Evolutionary conservation across 2,113 vertebrate genomes (phyloP).

Genomic region (Platycercus adscitus): DNA sequence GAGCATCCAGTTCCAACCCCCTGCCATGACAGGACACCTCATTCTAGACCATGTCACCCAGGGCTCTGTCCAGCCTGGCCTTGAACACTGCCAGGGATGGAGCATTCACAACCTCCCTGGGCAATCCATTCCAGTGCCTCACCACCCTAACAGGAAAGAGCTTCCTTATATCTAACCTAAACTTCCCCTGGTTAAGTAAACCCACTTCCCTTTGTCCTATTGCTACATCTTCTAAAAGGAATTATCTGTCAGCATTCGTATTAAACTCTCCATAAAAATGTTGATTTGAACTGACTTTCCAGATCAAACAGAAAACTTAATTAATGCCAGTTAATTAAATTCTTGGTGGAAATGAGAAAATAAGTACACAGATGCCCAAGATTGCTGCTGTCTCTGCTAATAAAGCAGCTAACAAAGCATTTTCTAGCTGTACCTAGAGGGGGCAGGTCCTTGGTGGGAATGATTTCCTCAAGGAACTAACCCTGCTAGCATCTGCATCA

Average conservation of each 20-base stretch:
- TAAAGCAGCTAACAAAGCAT: not conserved
- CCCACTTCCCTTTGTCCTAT: not conserved
- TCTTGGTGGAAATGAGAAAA: conserved; percentile 41
- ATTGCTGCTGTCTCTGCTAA: conserved; percentile 11
- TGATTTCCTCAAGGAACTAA: not conserved
- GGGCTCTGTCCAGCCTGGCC: not conserved
- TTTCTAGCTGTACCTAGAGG: not conserved
- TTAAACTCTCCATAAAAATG: conserved; percentile 25
- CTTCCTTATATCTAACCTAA: not conserved
- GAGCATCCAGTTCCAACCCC: not conserved
- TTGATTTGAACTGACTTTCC: conserved; percentile 29
- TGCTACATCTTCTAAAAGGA: not conserved
- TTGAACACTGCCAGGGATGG: not conserved
- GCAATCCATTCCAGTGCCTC: not conserved
- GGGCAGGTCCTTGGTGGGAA: not conserved
- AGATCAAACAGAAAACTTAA: conserved; percentile 59
- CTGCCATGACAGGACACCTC: not conserved
- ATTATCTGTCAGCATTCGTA: not conserved
- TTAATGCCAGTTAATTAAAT: conserved; percentile 55
- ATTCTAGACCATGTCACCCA: not conserved
- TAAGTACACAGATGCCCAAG: conserved; percentile 25
- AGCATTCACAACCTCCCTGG: not conserved
- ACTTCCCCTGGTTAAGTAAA: not conserved
- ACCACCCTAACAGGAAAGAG: not conserved
- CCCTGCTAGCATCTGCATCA: not conserved